Evolutionary conservation across 2,888 invertebrate genomes (phyloP).

Genomic region (Cecidostiba fungosa): DNA sequence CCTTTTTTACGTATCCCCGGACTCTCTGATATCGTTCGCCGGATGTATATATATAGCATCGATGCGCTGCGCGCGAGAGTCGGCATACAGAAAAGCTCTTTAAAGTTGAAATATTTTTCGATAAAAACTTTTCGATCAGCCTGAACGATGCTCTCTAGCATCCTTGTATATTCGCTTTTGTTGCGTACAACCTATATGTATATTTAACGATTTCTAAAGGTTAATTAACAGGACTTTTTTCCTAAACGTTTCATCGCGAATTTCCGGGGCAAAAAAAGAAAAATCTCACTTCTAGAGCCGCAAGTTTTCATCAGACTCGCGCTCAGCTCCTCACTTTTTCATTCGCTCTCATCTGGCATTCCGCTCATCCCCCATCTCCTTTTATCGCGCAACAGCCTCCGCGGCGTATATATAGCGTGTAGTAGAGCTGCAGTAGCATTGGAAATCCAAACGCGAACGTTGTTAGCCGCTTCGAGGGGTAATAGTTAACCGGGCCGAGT

Average conservation of each 20-base stretch:
- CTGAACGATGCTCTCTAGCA: neutral
- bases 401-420: neutral
- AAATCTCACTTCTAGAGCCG: neutral
- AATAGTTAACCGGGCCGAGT: conserved; percentile 7
- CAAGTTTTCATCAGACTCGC: conserved; percentile 32
- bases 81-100: neutral
- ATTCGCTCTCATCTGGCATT: conserved; percentile 15
- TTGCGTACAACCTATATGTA: too few relatives aligned
- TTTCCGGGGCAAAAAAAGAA: neutral
- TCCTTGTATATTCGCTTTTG: too few relatives aligned
- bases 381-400: conserved; percentile 12
- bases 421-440: neutral
- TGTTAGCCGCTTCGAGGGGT: conserved; percentile 17
- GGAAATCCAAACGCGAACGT: conserved; percentile 40
- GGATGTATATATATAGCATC: too few relatives aligned
- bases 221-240: neutral
- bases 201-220: conserved; percentile 8
- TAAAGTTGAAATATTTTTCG: neutral
- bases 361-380: neutral
- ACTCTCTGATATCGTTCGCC: neutral
- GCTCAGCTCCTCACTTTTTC: conserved; percentile 18
- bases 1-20: neutral
- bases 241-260: neutral
- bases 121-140: neutral
- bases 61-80: neutral